These are phyloP conservation scores for Cerastoderma edule DNA, from an alignment of 2,888 invertebrate species.

Conservation along the genomic window DNA sequence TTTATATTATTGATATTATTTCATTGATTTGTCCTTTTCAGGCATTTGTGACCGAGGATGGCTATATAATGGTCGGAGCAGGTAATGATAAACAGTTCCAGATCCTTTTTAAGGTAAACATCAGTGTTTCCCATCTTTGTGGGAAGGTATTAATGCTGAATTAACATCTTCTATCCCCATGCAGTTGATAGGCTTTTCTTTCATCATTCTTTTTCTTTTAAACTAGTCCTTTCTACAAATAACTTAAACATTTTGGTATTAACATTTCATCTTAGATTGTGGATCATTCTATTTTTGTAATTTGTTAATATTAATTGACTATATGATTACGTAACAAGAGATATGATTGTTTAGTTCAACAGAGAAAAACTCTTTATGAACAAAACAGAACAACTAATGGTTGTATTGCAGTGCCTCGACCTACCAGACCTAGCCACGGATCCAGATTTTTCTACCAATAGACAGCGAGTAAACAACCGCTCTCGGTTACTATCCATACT, in stretches of 20 bases:
- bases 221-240: no score
- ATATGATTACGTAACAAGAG: no score
- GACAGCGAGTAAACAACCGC: conserved; percentile 90
- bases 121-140: neutral
- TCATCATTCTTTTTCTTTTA: no score
- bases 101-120: conserved; percentile 76
- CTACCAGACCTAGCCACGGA: conserved; percentile 87
- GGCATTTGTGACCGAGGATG: conserved; percentile 91
- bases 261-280: no score
- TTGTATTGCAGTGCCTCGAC: conserved; percentile 66
- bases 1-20: neutral
- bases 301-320: no score
- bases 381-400: neutral
- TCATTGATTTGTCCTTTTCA: no score
- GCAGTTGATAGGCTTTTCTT: no score
- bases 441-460: conserved; percentile 89
- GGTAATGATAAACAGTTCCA: conserved; percentile 88
- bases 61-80: conserved; percentile 92
- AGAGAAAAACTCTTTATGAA: no score
- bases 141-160: neutral
- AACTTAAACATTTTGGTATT: no score
- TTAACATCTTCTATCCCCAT: no score
- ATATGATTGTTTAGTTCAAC: no score
- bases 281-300: no score
- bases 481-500: conserved; percentile 88